Base-by-base conservation (phyloP, 2,888 invertebrate genomes). In the Prosopocoilus inquinatus region DNA sequence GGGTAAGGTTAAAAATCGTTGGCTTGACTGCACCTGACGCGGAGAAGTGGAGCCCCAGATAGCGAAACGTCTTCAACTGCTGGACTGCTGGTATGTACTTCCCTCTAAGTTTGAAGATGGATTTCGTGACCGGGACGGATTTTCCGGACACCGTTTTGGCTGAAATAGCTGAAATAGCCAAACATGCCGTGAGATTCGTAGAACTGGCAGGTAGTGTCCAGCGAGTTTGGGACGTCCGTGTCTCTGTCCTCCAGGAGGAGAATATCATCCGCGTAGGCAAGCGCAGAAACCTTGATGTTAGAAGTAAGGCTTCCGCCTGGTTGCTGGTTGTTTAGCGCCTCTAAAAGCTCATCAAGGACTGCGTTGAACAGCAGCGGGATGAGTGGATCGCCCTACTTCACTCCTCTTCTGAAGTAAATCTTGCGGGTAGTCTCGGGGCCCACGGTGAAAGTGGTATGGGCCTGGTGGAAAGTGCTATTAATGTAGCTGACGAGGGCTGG, bases 371-470 rank as follows among this genome's bases (percentile, higher is more conserved):
- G 51, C 0, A 66, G 1, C 0, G 68, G 67, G 13, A 38, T 33
- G 9, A 77, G 58, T 0, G 75, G 75, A 55, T 76, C 75, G 0
- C 76, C 77, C 60, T 78, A 78, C 7, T 72, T 67, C 2, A 77
- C 76, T 0, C 76, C 75, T 16, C 71, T 64, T 0, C 28, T 33
- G 28, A 68, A 59, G 7, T 12, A 35, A 4, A 69, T 58, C 1
- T 51, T 44, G 32, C 48, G 3, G 0, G 64, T 57, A 0, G 33
- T 13, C 0, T 12, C n/a, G 2, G 35, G 56, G 2, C 64, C 61
- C 5, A 64, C 63, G 13, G 53, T 61, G 46, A 67, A 43, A 47
- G 36, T 53, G 2, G 71, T 69, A 3, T 63, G 55, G 7, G 68
- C 59, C 15, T 63, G 53, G 15, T 63, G 51, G 47, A 71, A 70